These are phyloP conservation scores for Cactoblastis cactorum DNA, from an alignment of 2,888 invertebrate species.

Conservation along the genomic window DNA sequence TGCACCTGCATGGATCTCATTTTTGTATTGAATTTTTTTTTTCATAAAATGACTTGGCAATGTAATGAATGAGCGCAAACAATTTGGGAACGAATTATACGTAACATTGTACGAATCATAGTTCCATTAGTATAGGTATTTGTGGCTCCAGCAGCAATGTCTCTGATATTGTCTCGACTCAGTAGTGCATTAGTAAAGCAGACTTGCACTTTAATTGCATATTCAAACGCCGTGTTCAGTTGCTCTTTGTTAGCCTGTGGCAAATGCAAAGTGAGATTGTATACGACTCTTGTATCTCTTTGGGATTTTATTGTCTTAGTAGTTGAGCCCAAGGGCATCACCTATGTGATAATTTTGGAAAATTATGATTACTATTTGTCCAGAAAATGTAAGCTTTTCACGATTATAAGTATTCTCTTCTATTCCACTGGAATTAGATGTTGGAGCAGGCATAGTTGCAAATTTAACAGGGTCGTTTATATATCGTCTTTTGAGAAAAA, in stretches of 20 bases:
- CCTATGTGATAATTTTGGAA: not conserved
- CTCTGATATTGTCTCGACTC: not conserved
- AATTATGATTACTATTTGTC: no score
- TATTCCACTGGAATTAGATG: no score
- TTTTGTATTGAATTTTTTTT: no score
- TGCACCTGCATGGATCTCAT: no score
- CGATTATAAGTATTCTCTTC: no score
- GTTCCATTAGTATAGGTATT: not conserved
- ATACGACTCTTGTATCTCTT: not conserved
- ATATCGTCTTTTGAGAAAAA: no score
- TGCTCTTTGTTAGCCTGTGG: not conserved
- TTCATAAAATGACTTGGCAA: no score
- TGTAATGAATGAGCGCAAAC: no score
- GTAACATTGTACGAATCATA: not conserved
- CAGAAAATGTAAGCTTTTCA: no score
- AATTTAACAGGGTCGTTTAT: no score
- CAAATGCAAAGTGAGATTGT: not conserved
- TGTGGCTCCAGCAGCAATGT: not conserved
- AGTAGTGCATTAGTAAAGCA: not conserved
- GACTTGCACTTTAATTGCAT: constrained; percentile 8
- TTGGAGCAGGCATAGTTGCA: no score
- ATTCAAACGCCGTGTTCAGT: constrained; percentile 8
- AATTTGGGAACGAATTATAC: no score
- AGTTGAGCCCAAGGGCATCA: not conserved
- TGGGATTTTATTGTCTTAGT: not conserved